These are phyloP conservation scores for Scomber japonicus DNA, from an alignment of 2,113 vertebrate genomes.

Conservation along the genomic window DNA sequence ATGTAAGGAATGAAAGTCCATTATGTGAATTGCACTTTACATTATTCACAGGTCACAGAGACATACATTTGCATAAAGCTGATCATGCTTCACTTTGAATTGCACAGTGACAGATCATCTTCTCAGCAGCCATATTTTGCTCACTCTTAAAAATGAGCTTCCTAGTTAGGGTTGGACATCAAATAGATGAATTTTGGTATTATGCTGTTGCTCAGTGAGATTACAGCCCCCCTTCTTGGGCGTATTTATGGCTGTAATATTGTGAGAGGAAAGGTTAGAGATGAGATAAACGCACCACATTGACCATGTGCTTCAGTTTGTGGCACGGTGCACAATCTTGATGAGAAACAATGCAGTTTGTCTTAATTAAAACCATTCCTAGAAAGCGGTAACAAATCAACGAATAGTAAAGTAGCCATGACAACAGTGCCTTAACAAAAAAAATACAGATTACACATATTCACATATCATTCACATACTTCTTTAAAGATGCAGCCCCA, in stretches of 20 bases:
- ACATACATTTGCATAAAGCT: constrained; percentile 57
- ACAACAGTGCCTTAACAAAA: neutral
- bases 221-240: constrained; percentile 1
- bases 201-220: constrained; percentile 16
- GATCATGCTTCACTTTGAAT: constrained; percentile 52
- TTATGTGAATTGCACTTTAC: constrained; percentile 51
- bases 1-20: constrained; percentile 48
- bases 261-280: constrained; percentile 22
- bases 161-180: constrained; percentile 15
- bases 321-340: neutral
- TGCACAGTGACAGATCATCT: constrained; percentile 28
- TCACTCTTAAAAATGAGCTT: constrained; percentile 31
- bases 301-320: constrained; percentile 23
- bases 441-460: neutral
- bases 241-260: constrained; percentile 29
- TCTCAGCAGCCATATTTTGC: constrained; percentile 22
- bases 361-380: constrained; percentile 13
- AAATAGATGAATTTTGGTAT: constrained; percentile 42
- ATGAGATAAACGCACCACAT: constrained; percentile 20
- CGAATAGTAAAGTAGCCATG: neutral
- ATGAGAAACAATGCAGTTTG: neutral
- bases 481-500: constrained; percentile 22
- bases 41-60: constrained; percentile 43
- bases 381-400: neutral
- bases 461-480: constrained; percentile 1